Evolutionary conservation across 1,140 invertebrate species (phyloP), one percentile per base, ranked within the genome.

Genomic region (Luehdorfia chinensis): DNA sequence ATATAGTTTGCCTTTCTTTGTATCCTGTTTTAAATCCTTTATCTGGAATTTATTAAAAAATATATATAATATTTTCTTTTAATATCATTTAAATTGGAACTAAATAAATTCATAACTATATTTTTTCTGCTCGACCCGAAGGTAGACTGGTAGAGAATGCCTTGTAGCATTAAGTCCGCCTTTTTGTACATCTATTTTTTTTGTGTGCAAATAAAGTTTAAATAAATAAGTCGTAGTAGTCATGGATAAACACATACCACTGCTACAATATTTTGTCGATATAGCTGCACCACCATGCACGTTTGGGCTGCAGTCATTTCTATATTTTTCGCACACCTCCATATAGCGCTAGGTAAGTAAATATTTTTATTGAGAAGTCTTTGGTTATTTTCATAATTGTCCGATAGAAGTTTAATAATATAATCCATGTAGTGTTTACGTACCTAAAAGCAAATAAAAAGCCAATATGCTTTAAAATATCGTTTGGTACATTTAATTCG

Each of bases 381-480:
- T 37, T 80, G 73, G 32, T 74, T 70, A 7, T 53, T 76, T 58
- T 86, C 83, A 62, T 87, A 87, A 51, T 87, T 87, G 8, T 59
- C 47, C 7, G 74, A 69, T 6, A 87, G 48, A 23, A 86, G 55
- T 62, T 79, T 79, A 43, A 83, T 72, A n/a, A 86, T 50, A 59
- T 79, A 75, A 36, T 81, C 79, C 66, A 87, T 75, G 43, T 87
- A 87, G 59, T 84, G 71, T 59, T 87, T 83, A 12, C 86, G 74
- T 9, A 87, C 83, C 86, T 87, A 39, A 14, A 66, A 66, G 13
- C 37, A 51, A 43, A 54, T 7, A 7, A 7, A 21, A 21, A 21
- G 3, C 7, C 19, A 7, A 7, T n/a, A n/a, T n/a, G n/a, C n/a
- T n/a, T n/a, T n/a, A n/a, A n/a, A n/a, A n/a, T n/a, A n/a, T n/a